These are phyloP conservation scores for Callimorpha dominula DNA, from an alignment of 2,888 invertebrate genomes.

Conservation along the genomic window DNA sequence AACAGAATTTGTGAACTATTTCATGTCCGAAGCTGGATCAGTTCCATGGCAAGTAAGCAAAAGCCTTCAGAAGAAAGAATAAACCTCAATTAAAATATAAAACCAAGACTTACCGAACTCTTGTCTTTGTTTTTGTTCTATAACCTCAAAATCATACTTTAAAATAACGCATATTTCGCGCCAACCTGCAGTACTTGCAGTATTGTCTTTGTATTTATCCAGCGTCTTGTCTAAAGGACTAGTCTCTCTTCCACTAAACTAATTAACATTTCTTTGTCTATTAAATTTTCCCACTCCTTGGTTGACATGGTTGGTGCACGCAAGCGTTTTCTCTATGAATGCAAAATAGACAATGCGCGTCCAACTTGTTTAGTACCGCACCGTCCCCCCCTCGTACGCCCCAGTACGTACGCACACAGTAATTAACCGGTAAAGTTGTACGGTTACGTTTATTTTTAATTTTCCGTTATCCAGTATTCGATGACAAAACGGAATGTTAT, in stretches of 20 bases:
- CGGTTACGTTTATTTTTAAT: too few species aligned
- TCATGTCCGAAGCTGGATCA: conserved; percentile 27
- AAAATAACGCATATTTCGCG: conserved; percentile 23
- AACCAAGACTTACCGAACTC: conserved; percentile 33
- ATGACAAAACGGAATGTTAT: too few species aligned
- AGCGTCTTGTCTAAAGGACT: conserved; percentile 29
- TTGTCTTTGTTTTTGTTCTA: conserved; percentile 27
- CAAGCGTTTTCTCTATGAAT: too few species aligned
- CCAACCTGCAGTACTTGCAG: conserved; percentile 11
- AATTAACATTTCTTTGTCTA: conserved; percentile 25
- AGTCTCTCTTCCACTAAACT: conserved; percentile 25
- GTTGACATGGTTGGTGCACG: too few species aligned
- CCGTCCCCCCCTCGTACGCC: too few species aligned
- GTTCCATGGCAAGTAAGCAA: conserved; percentile 32
- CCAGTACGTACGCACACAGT: too few species aligned
- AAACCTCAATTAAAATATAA: conserved; percentile 14
- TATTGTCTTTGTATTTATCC: conserved; percentile 29
- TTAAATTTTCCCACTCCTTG: conserved; percentile 30
- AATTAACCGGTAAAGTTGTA: too few species aligned
- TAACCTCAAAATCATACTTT: conserved; percentile 27
- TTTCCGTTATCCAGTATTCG: too few species aligned
- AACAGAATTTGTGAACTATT: conserved; percentile 29
- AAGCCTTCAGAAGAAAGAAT: too few species aligned
- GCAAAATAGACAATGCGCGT: too few species aligned
- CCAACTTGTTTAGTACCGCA: too few species aligned